A percentile compares a stretch with the other conserved stretches of the same genome.
phyloP scores from a whole-genome alignment of 2,888 invertebrate genomes.

The Tachystola acroxantha region DNA sequence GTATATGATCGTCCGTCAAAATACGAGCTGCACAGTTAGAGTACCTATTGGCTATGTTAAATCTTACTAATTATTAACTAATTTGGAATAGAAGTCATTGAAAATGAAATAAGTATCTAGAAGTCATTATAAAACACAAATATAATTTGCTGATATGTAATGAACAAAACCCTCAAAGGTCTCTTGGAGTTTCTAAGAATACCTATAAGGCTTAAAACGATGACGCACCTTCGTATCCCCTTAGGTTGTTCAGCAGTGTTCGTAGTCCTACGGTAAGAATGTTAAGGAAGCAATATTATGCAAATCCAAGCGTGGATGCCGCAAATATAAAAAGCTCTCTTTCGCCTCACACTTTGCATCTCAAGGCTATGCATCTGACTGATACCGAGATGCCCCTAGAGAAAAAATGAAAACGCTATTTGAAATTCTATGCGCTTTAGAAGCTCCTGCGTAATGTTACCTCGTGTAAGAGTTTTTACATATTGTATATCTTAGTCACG shows the following conservation, averaged over 20 bases:
- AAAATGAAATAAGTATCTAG: too few species aligned
- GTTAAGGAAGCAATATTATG: conserved; percentile 79
- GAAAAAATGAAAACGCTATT: conserved; percentile 72
- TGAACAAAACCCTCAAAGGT: too few species aligned
- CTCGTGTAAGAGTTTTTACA: conserved; percentile 6
- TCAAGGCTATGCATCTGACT: conserved; percentile 74
- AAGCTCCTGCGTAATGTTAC: conserved; percentile 50
- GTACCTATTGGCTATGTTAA: too few species aligned
- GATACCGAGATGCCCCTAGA: conserved; percentile 67
- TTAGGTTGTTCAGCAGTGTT: conserved; percentile 45
- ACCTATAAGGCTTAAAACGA: neutral
- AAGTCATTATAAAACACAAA: too few species aligned
- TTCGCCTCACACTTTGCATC: conserved; percentile 72
- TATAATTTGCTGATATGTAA: too few species aligned
- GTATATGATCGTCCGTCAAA: too few species aligned
- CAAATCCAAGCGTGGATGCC: conserved; percentile 69
- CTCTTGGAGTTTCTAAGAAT: too few species aligned
- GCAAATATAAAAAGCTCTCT: conserved; percentile 74
- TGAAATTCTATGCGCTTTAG: conserved; percentile 72
- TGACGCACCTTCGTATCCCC: conserved; percentile 17
- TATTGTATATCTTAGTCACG: neutral
- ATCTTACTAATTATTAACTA: too few species aligned
- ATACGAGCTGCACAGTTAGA: too few species aligned
- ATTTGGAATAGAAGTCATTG: too few species aligned
- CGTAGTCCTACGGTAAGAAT: conserved; percentile 56